Base-by-base conservation (phyloP, 2,113 vertebrate species). In the Paramormyrops kingsleyae region DNA sequence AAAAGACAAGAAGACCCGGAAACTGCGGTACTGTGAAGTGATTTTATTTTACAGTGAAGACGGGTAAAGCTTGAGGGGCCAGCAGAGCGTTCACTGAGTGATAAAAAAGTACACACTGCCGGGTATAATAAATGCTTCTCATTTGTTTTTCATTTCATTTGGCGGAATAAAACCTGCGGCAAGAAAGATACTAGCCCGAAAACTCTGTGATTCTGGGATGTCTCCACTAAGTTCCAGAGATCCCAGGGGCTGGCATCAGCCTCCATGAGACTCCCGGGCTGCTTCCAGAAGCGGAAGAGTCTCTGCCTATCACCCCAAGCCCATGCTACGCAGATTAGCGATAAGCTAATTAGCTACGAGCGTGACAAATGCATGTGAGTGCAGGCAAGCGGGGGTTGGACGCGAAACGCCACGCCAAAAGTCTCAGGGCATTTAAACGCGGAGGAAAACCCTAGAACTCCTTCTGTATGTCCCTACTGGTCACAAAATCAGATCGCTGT, bases 141-240 rank as follows among this genome's bases (percentile, higher is more conserved):
- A 19, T 80, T 80, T 46, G 31, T 62, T 46, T 46, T 88, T 87
- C 85, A 39, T 59, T 88, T 88, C 56, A 88, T 88, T 88, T 62
- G 59, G 59, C 8, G 24, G 52, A 44, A 35, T 87, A 56, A 88
- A 66, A 88, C 42, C 56, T 27, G 87, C 35, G 5, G 87, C 15
- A 12, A 31, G 3, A 62, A 24, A 88, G 56, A 88, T 59, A 46
- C 12, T 24, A 62, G 74, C 70, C 70, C 15, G 35, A 42, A 31
- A 42, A 80, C 2, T 80, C 74, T 80, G 74, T 80, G 74, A 80
- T 80, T 80, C 74, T 42, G 74, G 74, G 74, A 80, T 42, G 74
- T 80, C 35, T 80, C 42, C 35, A 19, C 74, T 42, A 27, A 88
- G 31, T 39, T 4, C 56, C 50, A 87, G 42, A 66, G 56, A 87